Base-by-base conservation (phyloP, 2,888 invertebrate species). In the Urechis unicinctus region DNA sequence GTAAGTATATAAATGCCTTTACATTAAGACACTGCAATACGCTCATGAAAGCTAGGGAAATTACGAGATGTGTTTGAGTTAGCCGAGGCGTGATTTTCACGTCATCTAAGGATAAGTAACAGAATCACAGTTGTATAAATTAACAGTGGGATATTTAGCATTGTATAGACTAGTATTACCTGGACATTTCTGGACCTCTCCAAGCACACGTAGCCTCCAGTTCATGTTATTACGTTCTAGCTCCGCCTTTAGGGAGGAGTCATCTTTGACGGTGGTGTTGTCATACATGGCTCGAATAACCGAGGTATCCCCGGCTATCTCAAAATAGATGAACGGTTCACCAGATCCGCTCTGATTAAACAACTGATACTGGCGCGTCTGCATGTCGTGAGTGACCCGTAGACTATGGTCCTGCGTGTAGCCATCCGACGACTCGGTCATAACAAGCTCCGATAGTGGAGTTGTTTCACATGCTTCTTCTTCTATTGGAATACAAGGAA, bases 261-360 rank as follows among this genome's bases (percentile, higher is more conserved):
- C 66, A 25, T 66, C 63, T 30, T 60, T 60, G 9, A 74, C 61
- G 4, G 61, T 61, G 1, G 66, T 67, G 3, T 64, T 57, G n/a
- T 68, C 64, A 55, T 66, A 71, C 24, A 74, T 60, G 6, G 66
- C 66, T 28, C 62, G 58, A 29, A 75, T 59, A 3, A 74, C 59
- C 1, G 73, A 71, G 41, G 63, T 57, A 3, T 66, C 63, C 22
- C 53, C 59, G 3, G 67, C 61, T 2, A 74, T 59, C n/a, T 62
- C 59, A 28, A 71, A 63, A 49, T 59, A 61, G 31, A 69, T 59
- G 31, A 56, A 61, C 0, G 71, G 70, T 31, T 30, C 41, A 53
- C 52, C 43, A 9, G 49, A 13, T 21, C 6, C 6, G 6, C 60
- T 61, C 45, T 55, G 59, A 60, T 64, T 64, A 54, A 61, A 60